Percentiles rank a stretch among this genome's conserved stretches.
Conservation (phyloP, 2,888 invertebrate species). For the Caenorhabditis sp. region DNA sequence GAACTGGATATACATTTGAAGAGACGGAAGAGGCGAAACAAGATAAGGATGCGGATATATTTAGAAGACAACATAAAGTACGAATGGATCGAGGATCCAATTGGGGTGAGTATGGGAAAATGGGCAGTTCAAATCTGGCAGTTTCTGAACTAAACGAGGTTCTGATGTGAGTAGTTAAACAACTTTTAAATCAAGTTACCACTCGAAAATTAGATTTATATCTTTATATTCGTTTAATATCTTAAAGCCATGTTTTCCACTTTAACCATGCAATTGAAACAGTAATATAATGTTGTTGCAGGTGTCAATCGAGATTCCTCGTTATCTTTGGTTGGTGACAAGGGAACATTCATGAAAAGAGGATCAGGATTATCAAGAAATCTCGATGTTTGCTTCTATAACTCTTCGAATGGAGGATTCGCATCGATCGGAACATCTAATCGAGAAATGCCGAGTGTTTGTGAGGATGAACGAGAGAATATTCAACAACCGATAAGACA, state of each 20-base stretch:
- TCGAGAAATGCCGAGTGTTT: conserved; percentile 40
- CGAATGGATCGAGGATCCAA: conserved; percentile 27
- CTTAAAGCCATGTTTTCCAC: too few relatives aligned
- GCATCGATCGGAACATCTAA: conserved; percentile 42
- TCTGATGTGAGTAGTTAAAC: too few relatives aligned
- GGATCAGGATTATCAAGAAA: conserved; percentile 6
- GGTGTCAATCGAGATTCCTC: conserved; percentile 50
- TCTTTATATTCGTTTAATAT: too few relatives aligned
- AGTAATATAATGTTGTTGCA: not conserved
- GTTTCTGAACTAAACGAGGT: too few relatives aligned
- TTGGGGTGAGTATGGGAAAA: conserved; percentile 28
- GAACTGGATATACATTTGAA: conserved; percentile 59
- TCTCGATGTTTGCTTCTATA: conserved; percentile 12
- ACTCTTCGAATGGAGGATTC: conserved; percentile 35
- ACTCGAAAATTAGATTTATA: too few relatives aligned
- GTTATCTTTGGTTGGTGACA: conserved; percentile 42
- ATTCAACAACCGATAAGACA: conserved; percentile 5
- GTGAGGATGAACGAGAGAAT: conserved; percentile 40
- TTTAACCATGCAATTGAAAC: too few relatives aligned
- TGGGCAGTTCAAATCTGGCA: too few relatives aligned
- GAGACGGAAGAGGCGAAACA: conserved; percentile 18
- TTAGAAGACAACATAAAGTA: conserved; percentile 48
- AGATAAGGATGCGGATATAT: conserved; percentile 55
- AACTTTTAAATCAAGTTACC: too few relatives aligned
- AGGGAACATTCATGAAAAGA: conserved; percentile 32